Base-by-base conservation (phyloP, 2,888 invertebrate species). In the Parthenolecanium corni region DNA sequence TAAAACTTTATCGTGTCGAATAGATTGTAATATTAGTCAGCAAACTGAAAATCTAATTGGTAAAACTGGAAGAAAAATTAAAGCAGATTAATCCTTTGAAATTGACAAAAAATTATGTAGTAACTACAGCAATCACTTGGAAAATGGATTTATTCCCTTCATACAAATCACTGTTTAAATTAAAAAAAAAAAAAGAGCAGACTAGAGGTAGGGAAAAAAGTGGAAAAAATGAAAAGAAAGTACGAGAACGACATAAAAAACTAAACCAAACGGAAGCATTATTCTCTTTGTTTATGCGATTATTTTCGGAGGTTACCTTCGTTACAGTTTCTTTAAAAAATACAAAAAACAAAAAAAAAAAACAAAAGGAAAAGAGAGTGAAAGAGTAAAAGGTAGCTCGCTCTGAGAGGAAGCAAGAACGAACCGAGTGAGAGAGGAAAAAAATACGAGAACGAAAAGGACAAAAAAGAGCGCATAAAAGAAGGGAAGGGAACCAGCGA, bases 211-310 rank as follows among this genome's bases (percentile, higher is more conserved):
- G 4, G 31, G 9, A 9, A 44, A 44, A 16, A 20, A 14, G n/a
- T 14, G 46, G 16, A 44, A 44, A 18, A 18, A 44, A 44, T 16
- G 20, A 44, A 44, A 20, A 44, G 20, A 44, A 20, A 44, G 44
- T 57, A 31, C 20, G 44, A 57, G 20, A 23, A 14, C 1, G 12
- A 53, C 16, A 20, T 24, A n/a, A 40, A 44, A 44, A 57, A 56
- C 25, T 58, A 58, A 47, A 58, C 49, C 47, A 58, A 58, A 58
- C 58, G 58, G 58, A 58, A 58, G 58, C 58, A 58, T 58, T 58
- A 58, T 58, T 58, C 46, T 58, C 58, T 58, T 58, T 58, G 58
- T 58, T 58, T 58, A 58, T 49, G 49, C 58, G 58, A 58, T 58
- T 58, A 58, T 49, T 58, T 47, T 58, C 58, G 38, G 58, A 58